phyloP scores from a whole-genome alignment of 2,888 invertebrate genomes.

The Hemistola chrysoprasaria region DNA sequence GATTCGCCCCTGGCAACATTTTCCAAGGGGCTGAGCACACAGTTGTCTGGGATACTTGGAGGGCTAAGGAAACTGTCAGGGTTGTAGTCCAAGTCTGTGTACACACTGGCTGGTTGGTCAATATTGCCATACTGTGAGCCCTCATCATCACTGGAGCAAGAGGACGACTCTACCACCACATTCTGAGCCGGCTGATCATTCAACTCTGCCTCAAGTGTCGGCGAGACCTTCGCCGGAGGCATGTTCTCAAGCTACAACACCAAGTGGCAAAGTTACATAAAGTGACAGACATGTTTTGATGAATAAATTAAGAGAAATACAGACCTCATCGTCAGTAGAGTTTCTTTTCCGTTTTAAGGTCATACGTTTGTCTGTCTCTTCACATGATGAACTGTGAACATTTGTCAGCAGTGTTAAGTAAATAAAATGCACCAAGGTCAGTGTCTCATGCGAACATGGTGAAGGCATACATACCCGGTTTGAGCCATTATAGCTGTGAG shows the following conservation, averaged over 20 bases:
- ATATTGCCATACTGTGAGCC: slow-evolving; percentile 51
- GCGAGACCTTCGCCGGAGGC: slow-evolving; percentile 65
- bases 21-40: slow-evolving; percentile 73
- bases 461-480: slow-evolving; percentile 65
- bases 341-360: slow-evolving; percentile 71
- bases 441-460: slow-evolving; percentile 39
- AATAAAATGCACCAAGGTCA: slow-evolving; percentile 64
- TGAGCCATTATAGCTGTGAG: slow-evolving; percentile 66
- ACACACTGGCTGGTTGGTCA: slow-evolving; percentile 65
- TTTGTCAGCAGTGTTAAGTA: slow-evolving; percentile 47
- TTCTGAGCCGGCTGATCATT: slow-evolving; percentile 61
- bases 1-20: slow-evolving; percentile 76
- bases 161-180: slow-evolving; percentile 71
- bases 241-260: slow-evolving; percentile 70
- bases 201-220: slow-evolving; percentile 51
- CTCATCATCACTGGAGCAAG: slow-evolving; percentile 72
- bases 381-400: slow-evolving; percentile 65
- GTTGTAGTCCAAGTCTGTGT: slow-evolving; percentile 70
- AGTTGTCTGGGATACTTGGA: slow-evolving; percentile 71
- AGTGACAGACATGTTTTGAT: slow-evolving; percentile 6
- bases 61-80: slow-evolving; percentile 76
- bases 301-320: slow-evolving; percentile 28
- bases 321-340: slow-evolving; percentile 74
- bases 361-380: slow-evolving; percentile 60
- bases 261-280: slow-evolving; percentile 14